A percentile compares a stretch with the other conserved stretches of the same genome.
Conservation (phyloP, 2,888 invertebrate genomes). For the Eristalis tenax region DNA sequence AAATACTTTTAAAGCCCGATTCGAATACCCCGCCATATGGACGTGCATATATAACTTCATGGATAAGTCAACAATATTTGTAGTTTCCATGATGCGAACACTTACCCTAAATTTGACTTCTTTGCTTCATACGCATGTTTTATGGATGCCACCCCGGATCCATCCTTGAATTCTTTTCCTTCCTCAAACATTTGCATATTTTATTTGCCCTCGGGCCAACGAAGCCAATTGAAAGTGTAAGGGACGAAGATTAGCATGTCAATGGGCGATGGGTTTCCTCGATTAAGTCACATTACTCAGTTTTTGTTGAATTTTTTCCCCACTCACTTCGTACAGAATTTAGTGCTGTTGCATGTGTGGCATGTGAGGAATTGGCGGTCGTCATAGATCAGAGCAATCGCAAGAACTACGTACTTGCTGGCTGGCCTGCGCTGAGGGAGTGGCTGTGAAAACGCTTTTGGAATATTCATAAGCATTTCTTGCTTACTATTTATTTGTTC, state of each 20-base stretch:
- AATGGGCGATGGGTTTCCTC: neutral
- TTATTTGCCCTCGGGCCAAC: neutral
- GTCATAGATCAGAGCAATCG: neutral
- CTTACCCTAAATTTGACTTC: neutral
- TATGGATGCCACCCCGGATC: neutral
- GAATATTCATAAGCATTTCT: neutral
- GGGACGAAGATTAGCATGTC: neutral
- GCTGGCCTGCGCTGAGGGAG: neutral
- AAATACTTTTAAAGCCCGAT: neutral
- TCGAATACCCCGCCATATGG: neutral
- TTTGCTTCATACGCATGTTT: neutral
- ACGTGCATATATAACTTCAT: neutral
- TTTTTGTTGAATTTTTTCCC: neutral
- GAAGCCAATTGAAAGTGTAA: conserved; percentile 1
- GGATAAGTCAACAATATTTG: conserved; percentile 1
- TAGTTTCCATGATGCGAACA: neutral
- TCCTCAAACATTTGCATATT: conserved; percentile 1
- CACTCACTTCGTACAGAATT: neutral
- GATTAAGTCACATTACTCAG: neutral
- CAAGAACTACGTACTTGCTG: neutral
- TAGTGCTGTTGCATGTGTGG: neutral
- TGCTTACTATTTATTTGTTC: neutral
- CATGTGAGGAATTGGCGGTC: neutral
- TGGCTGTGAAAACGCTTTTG: neutral
- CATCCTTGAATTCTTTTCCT: neutral